Evolutionary conservation across 2,113 vertebrate species (phyloP).

Genomic region (Athene cunicularia): DNA sequence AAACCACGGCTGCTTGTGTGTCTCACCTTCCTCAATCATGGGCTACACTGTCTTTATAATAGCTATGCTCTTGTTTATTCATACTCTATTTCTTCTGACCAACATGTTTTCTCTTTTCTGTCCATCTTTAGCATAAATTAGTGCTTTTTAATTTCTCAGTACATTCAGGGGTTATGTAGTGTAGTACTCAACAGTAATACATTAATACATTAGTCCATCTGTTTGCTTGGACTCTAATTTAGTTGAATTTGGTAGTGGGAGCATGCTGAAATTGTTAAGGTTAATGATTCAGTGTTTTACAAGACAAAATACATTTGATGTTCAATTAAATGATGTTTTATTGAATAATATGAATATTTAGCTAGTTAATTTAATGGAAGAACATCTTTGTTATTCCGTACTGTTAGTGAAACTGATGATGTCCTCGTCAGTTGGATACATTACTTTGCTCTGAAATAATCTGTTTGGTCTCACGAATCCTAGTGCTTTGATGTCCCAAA

Average conservation of each 20-base stretch:
- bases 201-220: slow-evolving; percentile 56
- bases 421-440: background rate
- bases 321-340: slow-evolving; percentile 73
- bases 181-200: background rate
- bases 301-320: slow-evolving; percentile 66
- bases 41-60: background rate
- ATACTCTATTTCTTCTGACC: background rate
- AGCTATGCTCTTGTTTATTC: background rate
- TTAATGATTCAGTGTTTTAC: slow-evolving; percentile 74
- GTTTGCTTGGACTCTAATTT: slow-evolving; percentile 53
- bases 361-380: slow-evolving; percentile 37
- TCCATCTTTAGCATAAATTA: background rate
- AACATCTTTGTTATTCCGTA: slow-evolving; percentile 38
- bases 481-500: background rate
- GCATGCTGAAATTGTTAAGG: slow-evolving; percentile 70
- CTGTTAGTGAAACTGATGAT: background rate
- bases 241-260: slow-evolving; percentile 48
- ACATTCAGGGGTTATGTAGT: background rate
- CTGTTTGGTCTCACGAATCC: background rate
- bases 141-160: slow-evolving; percentile 40
- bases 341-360: slow-evolving; percentile 54
- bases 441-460: background rate
- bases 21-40: background rate
- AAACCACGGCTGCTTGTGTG: background rate
- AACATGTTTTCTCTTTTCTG: background rate